These are phyloP conservation scores for Autographa gamma DNA, from an alignment of 2,888 invertebrate species.

Conservation along the genomic window DNA sequence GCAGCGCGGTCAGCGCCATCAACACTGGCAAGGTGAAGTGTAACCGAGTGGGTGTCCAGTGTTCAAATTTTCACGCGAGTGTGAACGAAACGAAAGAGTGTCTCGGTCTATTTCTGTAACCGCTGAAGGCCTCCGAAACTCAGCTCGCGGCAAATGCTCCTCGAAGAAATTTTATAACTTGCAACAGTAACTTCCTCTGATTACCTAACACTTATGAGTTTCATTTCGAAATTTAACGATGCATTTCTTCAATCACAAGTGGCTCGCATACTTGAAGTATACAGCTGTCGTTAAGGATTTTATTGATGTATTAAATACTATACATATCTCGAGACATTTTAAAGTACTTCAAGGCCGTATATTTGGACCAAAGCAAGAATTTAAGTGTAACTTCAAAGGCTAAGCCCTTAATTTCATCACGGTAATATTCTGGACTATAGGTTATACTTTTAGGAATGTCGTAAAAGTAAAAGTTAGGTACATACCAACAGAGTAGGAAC, in stretches of 20 bases:
- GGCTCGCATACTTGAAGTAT: slow-evolving; percentile 35
- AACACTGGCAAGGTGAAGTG: slow-evolving; percentile 85
- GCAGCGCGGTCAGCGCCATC: slow-evolving; percentile 84
- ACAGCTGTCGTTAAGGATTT: slow-evolving; percentile 24
- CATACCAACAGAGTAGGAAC: slow-evolving; percentile 67
- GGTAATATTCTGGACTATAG: background rate
- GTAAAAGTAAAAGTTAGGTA: slow-evolving; percentile 46
- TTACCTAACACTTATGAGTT: slow-evolving; percentile 73
- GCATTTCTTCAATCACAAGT: slow-evolving; percentile 35
- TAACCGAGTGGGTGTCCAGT: slow-evolving; percentile 85
- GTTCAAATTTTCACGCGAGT: slow-evolving; percentile 84
- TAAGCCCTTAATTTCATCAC: background rate
- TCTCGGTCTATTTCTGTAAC: slow-evolving; percentile 85
- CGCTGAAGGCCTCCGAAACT: slow-evolving; percentile 81
- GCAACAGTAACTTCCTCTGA: slow-evolving; percentile 74
- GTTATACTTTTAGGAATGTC: background rate
- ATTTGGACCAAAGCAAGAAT: slow-evolving; percentile 31
- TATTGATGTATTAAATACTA: slow-evolving; percentile 36
- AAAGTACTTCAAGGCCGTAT: slow-evolving; percentile 49
- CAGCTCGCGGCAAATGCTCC: slow-evolving; percentile 65
- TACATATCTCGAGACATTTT: slow-evolving; percentile 26
- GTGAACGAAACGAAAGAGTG: slow-evolving; percentile 81
- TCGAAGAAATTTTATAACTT: slow-evolving; percentile 77
- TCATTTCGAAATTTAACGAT: slow-evolving; percentile 51
- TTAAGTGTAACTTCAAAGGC: slow-evolving; percentile 11